phyloP scores from a whole-genome alignment of 2,113 vertebrate genomes.

The Irena cyanogastra region DNA sequence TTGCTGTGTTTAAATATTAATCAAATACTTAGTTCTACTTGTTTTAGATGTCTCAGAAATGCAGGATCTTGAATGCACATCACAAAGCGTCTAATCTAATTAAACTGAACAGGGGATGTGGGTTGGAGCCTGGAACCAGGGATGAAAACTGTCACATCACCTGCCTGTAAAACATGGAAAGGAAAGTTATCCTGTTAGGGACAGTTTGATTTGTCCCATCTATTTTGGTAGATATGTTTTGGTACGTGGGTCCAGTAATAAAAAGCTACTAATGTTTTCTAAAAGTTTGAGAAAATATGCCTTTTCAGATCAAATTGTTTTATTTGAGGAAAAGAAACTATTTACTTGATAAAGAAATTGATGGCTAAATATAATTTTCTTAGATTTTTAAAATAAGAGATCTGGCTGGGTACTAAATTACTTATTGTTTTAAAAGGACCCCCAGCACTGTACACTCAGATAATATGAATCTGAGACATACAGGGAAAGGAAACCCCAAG shows the following conservation, averaged over 20 bases:
- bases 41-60: background rate
- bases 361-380: background rate
- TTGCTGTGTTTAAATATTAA: constrained; percentile 52
- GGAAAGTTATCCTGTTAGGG: background rate
- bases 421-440: background rate
- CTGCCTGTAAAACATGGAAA: background rate
- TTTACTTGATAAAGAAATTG: background rate
- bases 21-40: constrained; percentile 22
- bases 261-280: background rate
- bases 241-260: accelerated
- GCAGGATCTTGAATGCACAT: background rate
- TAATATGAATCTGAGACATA: background rate
- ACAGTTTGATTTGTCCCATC: background rate
- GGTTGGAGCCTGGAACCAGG: background rate
- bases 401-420: background rate
- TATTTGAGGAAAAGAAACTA: background rate
- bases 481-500: background rate
- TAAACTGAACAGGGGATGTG: background rate
- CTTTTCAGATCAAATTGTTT: background rate
- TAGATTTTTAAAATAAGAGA: background rate
- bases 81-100: background rate
- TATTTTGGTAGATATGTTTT: background rate
- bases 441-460: background rate
- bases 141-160: background rate
- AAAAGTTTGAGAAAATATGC: background rate